These are phyloP conservation scores for Acanthosepion lycidas DNA, from an alignment of 2,888 invertebrate species.

Conservation along the genomic window DNA sequence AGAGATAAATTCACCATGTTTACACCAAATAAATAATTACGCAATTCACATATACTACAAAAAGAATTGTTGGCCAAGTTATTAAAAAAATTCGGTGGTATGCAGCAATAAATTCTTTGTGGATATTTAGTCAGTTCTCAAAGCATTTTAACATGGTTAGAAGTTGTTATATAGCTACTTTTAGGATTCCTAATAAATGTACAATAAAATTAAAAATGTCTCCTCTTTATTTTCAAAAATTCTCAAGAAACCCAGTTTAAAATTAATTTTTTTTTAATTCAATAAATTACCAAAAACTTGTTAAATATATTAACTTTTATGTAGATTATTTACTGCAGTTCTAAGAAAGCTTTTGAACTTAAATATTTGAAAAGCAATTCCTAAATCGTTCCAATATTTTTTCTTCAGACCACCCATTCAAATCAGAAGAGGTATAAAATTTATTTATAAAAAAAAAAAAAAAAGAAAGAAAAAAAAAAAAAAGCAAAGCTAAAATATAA, in stretches of 20 bases:
- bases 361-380: slow-evolving; percentile 41
- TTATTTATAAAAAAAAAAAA: neutral
- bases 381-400: slow-evolving; percentile 40
- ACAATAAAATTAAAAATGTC: neutral
- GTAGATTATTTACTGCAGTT: neutral
- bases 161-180: neutral
- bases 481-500: neutral
- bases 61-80: neutral
- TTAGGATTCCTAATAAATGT: neutral
- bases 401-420: slow-evolving; percentile 40
- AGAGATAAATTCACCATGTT: neutral
- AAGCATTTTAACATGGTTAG: neutral
- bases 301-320: neutral
- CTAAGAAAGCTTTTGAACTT: neutral
- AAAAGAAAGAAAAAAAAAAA: neutral
- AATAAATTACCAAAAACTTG: neutral
- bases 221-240: neutral
- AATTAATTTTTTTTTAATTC: neutral
- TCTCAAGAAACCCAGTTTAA: neutral
- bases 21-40: neutral
- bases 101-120: neutral
- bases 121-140: slow-evolving; percentile 21
- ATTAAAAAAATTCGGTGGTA: neutral
- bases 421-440: too few species aligned
- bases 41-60: neutral